Conservation (phyloP, 2,888 invertebrate species). For the Tromatobia lineatoria region DNA sequence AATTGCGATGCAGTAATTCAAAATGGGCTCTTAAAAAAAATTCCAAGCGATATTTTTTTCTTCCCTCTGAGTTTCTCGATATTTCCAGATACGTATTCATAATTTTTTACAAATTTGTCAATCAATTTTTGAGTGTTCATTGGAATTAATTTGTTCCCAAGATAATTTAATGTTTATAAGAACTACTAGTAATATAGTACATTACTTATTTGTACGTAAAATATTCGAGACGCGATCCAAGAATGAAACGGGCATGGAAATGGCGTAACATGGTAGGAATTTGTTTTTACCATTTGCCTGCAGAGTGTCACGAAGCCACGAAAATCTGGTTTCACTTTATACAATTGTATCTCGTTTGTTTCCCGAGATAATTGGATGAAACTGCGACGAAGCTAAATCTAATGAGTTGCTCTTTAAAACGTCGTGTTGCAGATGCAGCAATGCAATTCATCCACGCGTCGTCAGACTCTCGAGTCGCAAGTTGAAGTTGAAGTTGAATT, state of each 20-base stretch:
- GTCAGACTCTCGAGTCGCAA: background rate
- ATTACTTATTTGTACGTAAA: background rate
- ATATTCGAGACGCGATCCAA: background rate
- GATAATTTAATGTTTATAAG: background rate
- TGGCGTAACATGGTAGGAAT: background rate
- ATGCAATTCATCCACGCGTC: conserved; percentile 2
- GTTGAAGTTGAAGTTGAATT: background rate
- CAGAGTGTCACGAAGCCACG: background rate
- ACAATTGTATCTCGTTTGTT: background rate
- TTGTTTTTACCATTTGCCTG: background rate
- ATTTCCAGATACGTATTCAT: no score
- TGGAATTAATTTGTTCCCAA: background rate
- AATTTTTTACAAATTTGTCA: no score
- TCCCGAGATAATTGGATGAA: conserved; percentile 12
- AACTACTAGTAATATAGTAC: background rate
- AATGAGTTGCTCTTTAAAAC: conserved; percentile 1
- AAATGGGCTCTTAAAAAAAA: no score
- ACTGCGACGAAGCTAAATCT: background rate
- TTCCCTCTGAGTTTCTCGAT: no score
- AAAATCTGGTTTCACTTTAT: background rate
- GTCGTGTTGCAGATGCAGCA: background rate
- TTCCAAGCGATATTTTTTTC: no score
- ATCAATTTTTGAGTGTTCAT: no score
- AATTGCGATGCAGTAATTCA: no score
- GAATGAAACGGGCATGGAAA: background rate